Evolutionary conservation across 1,140 invertebrate genomes (phyloP).

Genomic region (Lasaia peninsularis): DNA sequence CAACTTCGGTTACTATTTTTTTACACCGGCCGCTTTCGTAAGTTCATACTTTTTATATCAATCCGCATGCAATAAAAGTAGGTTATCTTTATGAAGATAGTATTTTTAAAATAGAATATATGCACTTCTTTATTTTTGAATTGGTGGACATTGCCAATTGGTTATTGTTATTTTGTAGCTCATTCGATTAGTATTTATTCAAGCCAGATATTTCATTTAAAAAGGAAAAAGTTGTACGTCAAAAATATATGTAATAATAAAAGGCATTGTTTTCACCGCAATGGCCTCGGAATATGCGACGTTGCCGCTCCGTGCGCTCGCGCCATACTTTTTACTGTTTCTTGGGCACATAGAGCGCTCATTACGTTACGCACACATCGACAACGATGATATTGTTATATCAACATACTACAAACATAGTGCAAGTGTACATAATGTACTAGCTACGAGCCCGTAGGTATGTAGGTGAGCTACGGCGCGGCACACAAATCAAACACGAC

Average conservation of each 20-base stretch:
- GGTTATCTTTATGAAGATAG: background rate
- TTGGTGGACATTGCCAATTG: no score
- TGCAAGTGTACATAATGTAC: slow-evolving; percentile 60
- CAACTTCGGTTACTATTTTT: slow-evolving; percentile 69
- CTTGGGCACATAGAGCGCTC: slow-evolving; percentile 70
- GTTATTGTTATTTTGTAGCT: no score
- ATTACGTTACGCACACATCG: slow-evolving; percentile 68
- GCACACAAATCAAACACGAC: slow-evolving; percentile 65
- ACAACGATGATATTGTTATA: slow-evolving; percentile 59
- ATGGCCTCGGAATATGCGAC: slow-evolving; percentile 54
- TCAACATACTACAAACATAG: slow-evolving; percentile 48
- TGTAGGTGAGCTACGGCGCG: slow-evolving; percentile 63
- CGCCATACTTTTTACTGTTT: slow-evolving; percentile 76
- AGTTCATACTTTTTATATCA: slow-evolving; percentile 42
- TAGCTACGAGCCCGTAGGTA: slow-evolving; percentile 55
- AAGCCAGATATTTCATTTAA: background rate
- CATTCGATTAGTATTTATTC: no score
- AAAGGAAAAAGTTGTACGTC: slow-evolving; percentile 26
- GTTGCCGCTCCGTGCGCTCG: slow-evolving; percentile 66
- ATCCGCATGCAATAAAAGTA: slow-evolving; percentile 16
- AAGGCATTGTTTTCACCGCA: slow-evolving; percentile 68
- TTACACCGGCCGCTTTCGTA: slow-evolving; percentile 56
- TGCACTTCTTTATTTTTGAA: no score
- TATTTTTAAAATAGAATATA: no score
- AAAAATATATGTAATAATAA: slow-evolving; percentile 50